Conservation (phyloP, 2,113 vertebrate species). For the Epinephelus lanceolatus region DNA sequence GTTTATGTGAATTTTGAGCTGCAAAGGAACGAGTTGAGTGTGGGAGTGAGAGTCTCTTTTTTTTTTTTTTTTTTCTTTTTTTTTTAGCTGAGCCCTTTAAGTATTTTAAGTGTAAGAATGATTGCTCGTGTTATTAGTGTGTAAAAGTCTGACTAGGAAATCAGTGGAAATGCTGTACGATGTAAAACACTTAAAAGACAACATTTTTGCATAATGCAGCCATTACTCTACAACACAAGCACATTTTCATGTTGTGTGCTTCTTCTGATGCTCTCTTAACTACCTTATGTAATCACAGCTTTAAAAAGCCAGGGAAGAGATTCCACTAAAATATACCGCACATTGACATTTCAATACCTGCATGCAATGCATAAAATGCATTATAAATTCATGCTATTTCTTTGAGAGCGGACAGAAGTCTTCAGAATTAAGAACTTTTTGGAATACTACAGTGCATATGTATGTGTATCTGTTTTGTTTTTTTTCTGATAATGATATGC, state of each 20-base stretch:
- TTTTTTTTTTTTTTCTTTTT: constrained; percentile 23
- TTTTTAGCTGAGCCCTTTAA: constrained; percentile 28
- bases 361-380: neutral
- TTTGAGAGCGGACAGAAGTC: constrained; percentile 22
- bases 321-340: constrained; percentile 8
- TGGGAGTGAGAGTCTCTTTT: constrained; percentile 51
- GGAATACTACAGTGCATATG: neutral
- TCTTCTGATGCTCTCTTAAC: constrained; percentile 33
- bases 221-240: constrained; percentile 48
- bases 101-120: constrained; percentile 57
- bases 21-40: constrained; percentile 44
- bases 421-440: constrained; percentile 15
- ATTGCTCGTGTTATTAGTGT: constrained; percentile 51
- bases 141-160: constrained; percentile 49
- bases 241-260: constrained; percentile 51
- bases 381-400: constrained; percentile 14
- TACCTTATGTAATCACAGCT: constrained; percentile 53
- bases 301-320: constrained; percentile 21
- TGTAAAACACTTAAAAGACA: constrained; percentile 48
- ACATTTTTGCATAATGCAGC: constrained; percentile 54
- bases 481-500: neutral
- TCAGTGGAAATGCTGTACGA: constrained; percentile 36
- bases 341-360: constrained; percentile 38
- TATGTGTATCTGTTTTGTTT: neutral
- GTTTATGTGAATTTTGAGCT: constrained; percentile 54